Conservation (phyloP, 2,113 vertebrate genomes). For the Ammodytes dubius region DNA sequence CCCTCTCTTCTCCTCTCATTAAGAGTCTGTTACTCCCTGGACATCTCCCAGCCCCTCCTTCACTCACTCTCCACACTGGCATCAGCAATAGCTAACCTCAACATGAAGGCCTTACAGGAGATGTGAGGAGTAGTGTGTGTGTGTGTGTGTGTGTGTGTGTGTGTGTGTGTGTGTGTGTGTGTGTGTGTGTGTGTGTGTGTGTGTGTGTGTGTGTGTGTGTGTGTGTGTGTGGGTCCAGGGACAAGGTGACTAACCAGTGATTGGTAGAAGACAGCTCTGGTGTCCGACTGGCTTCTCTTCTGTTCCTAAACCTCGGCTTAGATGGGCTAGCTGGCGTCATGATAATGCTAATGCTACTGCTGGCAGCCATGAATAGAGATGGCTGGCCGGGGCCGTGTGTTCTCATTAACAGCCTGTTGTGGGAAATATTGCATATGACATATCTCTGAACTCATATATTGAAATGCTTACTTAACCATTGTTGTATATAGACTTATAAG, state of each 20-base stretch:
- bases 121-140: neutral
- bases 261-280: neutral
- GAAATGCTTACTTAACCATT: too few species aligned
- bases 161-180: too few species aligned
- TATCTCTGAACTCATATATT: too few species aligned
- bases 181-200: too few species aligned
- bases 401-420: slow-evolving; percentile 59
- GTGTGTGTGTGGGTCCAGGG: neutral
- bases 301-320: slow-evolving; percentile 18
- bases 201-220: too few species aligned
- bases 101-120: slow-evolving; percentile 9
- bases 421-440: too few species aligned
- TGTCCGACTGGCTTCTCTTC: neutral
- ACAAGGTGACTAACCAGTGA: neutral
- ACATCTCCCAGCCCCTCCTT: neutral
- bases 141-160: too few species aligned
- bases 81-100: neutral
- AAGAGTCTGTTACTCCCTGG: slow-evolving; percentile 27
- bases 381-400: slow-evolving; percentile 28
- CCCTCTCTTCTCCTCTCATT: slow-evolving; percentile 51
- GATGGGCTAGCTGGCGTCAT: slow-evolving; percentile 13
- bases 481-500: too few species aligned
- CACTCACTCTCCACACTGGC: neutral
- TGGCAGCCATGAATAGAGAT: slow-evolving; percentile 21
- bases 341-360: slow-evolving; percentile 18